A percentile compares a stretch with the other conserved stretches of the same genome.
Conservation (phyloP, 1,140 invertebrate genomes). For the Oryzaephilus surinamensis region DNA sequence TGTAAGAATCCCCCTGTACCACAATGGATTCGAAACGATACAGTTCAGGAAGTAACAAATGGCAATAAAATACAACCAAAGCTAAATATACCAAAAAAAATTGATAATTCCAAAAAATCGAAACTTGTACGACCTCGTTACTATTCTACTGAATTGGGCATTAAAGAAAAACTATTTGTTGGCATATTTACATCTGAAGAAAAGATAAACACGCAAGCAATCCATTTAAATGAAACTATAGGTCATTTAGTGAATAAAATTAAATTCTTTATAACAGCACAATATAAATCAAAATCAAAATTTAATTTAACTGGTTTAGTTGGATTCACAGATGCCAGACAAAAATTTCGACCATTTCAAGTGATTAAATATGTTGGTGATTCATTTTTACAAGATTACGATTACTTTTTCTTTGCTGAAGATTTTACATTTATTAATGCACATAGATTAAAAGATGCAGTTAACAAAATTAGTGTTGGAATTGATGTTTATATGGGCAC, state of each 20-base stretch:
- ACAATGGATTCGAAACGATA: slow-evolving; percentile 9
- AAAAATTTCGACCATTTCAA: slow-evolving; percentile 67
- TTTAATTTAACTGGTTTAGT: slow-evolving; percentile 65
- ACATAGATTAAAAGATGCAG: slow-evolving; percentile 52
- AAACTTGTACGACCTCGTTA: slow-evolving; percentile 68
- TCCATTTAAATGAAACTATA: slow-evolving; percentile 71
- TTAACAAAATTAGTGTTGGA: slow-evolving; percentile 69
- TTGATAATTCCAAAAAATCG: slow-evolving; percentile 14
- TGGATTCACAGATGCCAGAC: slow-evolving; percentile 66
- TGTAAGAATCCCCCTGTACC: slow-evolving; percentile 10
- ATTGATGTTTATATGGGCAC: slow-evolving; percentile 67
- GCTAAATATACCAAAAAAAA: slow-evolving; percentile 17
- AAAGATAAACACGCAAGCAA: slow-evolving; percentile 55
- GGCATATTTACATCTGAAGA: slow-evolving; percentile 66
- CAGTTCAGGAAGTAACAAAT: slow-evolving; percentile 12
- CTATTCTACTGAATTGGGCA: slow-evolving; percentile 86
- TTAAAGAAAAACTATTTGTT: slow-evolving; percentile 79
- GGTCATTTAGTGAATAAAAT: slow-evolving; percentile 70
- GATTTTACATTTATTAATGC: slow-evolving; percentile 74
- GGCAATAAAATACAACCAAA: slow-evolving; percentile 13
- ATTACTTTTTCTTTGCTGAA: slow-evolving; percentile 80
- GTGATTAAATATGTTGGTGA: slow-evolving; percentile 82
- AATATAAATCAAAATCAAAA: slow-evolving; percentile 51
- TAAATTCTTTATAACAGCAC: slow-evolving; percentile 57
- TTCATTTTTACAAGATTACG: slow-evolving; percentile 77